Conservation (phyloP, 2,797 vertebrate species). For the Anabas testudineus region DNA sequence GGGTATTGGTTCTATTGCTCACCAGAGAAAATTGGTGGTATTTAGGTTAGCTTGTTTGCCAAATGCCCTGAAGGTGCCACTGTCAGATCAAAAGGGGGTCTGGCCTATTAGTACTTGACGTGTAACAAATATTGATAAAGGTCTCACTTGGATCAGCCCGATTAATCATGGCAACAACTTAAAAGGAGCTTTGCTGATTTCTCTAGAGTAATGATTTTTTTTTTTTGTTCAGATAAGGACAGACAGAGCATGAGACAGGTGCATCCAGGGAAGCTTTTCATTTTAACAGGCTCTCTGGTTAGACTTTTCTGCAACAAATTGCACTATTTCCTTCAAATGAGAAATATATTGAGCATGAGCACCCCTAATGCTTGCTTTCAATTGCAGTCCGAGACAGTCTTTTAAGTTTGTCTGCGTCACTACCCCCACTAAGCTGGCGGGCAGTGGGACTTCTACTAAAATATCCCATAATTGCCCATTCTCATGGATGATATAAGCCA, state of each 20-base stretch:
- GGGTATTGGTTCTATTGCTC: conserved; percentile 72
- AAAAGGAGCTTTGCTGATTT: conserved; percentile 65
- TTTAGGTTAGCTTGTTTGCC: conserved; percentile 78
- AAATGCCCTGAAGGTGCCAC: conserved; percentile 56
- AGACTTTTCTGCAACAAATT: conserved; percentile 66
- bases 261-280: conserved; percentile 61
- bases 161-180: conserved; percentile 74
- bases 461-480: conserved; percentile 79
- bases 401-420: conserved; percentile 78
- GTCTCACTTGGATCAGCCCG: conserved; percentile 62
- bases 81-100: conserved; percentile 73
- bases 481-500: conserved; percentile 75
- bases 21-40: conserved; percentile 59
- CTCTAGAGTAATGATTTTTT: conserved; percentile 52
- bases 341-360: conserved; percentile 77
- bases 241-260: conserved; percentile 62
- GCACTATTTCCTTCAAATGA: conserved; percentile 69
- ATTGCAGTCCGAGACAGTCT: conserved; percentile 71
- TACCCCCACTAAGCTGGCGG: conserved; percentile 74
- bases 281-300: conserved; percentile 54
- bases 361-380: conserved; percentile 66
- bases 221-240: conserved; percentile 41
- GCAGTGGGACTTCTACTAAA: conserved; percentile 71
- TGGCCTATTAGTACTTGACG: conserved; percentile 71
- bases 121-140: conserved; percentile 82